Base-by-base conservation (phyloP, 2,113 vertebrate genomes). In the Leptosomus discolor region DNA sequence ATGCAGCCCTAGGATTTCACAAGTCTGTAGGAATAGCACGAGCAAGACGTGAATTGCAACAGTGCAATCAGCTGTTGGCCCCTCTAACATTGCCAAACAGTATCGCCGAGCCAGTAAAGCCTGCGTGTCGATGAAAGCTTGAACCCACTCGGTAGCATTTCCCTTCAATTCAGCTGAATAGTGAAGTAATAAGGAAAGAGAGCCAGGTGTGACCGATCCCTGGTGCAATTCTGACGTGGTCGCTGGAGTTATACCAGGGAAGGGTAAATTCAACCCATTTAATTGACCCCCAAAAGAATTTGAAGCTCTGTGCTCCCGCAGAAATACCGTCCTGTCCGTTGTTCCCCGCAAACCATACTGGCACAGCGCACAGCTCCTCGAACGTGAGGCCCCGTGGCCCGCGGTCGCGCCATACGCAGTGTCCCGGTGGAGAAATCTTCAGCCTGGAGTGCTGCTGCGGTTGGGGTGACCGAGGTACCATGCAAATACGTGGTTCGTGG, bases 151-250 rank as follows among this genome's bases (percentile, higher is more conserved):
- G 8, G 91, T 79, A 92, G 88, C 29, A 70, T 19, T 58, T 63
- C 80, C 94, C 51, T 74, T 46, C 91, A 1, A 5, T 51, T 68
- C 77, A 21, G 43, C 90, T 8, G 11, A 41, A 8, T 0, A 56
- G 41, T 9, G 56, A 68, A 74, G 73, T 32, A 12, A 6, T 15
- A 10, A 79, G 68, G 85, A 70, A 82, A 32, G 29, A 32, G 29
- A 96, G 69, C 77, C 78, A 60, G 79, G 64, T 22, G 65, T 68
- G 93, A 75, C 93, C 94, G 46, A 5, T 88, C 94, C 95, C 92
- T 73, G 92, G 61, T 92, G 91, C 93, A 79, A 13, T 85, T 91
- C 81, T 75, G 73, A 71, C 80, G 4, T 13, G 43, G 83, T 48
- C 80, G 32, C 80, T 78, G 93, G 94, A 93, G 85, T 69, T 48